These are phyloP conservation scores for Castor canadensis DNA, from an alignment of 2,113 vertebrate genomes.

Conservation along the genomic window DNA sequence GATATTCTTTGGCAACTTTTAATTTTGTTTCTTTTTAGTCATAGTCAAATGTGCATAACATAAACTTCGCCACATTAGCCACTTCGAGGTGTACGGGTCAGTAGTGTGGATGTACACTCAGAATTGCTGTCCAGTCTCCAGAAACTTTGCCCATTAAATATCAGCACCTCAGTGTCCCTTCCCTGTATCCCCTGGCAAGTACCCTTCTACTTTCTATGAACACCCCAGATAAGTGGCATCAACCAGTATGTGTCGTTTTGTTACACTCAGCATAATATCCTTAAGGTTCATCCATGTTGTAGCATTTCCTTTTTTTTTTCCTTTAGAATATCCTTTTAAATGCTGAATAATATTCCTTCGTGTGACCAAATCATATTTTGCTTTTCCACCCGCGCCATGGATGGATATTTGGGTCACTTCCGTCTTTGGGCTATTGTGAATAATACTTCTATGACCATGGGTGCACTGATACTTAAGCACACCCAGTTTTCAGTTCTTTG, in stretches of 20 bases:
- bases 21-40: neutral
- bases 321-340: neutral
- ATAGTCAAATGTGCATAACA: neutral
- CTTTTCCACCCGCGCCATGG: accelerated
- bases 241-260: neutral
- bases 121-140: accelerated
- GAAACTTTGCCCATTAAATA: neutral
- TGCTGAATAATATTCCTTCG: neutral
- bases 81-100: no score
- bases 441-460: neutral
- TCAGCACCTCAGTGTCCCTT: accelerated
- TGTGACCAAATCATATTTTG: accelerated
- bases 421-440: neutral
- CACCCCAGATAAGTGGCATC: accelerated
- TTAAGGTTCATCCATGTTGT: accelerated
- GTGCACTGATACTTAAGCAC: accelerated
- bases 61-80: neutral
- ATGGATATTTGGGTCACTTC: no score
- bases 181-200: no score
- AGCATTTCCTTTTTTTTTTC: neutral
- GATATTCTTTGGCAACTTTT: neutral
- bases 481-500: no score
- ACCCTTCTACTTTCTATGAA: accelerated
- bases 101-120: accelerated
- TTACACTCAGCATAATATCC: neutral